A percentile compares a stretch with the other conserved stretches of the same genome.
Evolutionary conservation across 2,888 invertebrate genomes (phyloP).

Genomic region (Phania funesta): DNA sequence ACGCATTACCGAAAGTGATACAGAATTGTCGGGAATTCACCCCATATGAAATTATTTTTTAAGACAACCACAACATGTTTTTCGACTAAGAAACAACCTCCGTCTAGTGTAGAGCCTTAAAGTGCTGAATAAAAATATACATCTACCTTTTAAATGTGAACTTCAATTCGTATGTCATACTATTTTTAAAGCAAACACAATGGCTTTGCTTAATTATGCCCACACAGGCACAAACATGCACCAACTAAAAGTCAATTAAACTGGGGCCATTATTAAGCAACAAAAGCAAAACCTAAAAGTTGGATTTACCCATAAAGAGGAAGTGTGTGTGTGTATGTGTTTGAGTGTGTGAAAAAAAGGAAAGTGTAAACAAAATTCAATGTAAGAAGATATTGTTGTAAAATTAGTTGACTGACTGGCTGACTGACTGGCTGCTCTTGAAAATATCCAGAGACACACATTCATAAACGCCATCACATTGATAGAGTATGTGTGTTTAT

Average conservation of each 20-base stretch:
- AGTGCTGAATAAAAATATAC: neutral
- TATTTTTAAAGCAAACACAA: slow-evolving; percentile 38
- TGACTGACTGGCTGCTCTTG: slow-evolving; percentile 52
- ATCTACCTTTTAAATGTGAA: neutral
- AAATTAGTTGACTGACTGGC: slow-evolving; percentile 54
- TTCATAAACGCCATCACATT: neutral
- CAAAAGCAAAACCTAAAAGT: neutral
- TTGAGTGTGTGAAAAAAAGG: neutral
- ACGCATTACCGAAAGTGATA: too few relatives aligned
- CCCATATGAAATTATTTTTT: neutral
- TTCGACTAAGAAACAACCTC: neutral
- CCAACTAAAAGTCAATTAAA: slow-evolving; percentile 60
- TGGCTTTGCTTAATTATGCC: neutral
- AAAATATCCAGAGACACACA: slow-evolving; percentile 40
- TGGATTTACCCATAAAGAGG: neutral
- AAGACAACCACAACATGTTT: neutral
- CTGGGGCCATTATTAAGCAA: slow-evolving; percentile 30
- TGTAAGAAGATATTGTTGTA: slow-evolving; percentile 33
- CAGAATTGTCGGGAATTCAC: too few relatives aligned
- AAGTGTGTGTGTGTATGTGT: neutral
- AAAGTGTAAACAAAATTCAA: slow-evolving; percentile 20
- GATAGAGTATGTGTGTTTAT: neutral
- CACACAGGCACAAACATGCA: slow-evolving; percentile 1
- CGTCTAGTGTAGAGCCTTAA: neutral
- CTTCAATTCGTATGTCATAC: slow-evolving; percentile 12